Percentiles rank a stretch among this genome's conserved stretches.
These are phyloP conservation scores for Emydura subglobosa DNA, from an alignment of 2,113 vertebrate species.

Conservation along the genomic window DNA sequence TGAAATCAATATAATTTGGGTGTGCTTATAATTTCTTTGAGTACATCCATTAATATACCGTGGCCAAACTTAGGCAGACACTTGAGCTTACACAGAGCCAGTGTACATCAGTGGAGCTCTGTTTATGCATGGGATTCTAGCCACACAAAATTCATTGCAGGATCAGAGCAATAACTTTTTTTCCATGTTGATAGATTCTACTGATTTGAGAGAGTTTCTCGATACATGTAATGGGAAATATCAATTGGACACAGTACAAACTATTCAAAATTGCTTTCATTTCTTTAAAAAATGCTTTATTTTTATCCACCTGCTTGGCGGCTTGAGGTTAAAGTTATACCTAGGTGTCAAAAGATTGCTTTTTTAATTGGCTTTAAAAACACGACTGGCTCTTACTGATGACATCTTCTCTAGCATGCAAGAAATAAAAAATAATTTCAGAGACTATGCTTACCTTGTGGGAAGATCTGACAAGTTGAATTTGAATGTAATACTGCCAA, in stretches of 20 bases:
- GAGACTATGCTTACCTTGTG: background rate
- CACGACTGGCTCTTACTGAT: background rate
- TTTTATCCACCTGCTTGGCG: background rate
- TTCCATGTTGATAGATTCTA: background rate
- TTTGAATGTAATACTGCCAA: background rate
- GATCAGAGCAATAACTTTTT: background rate
- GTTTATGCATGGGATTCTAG: background rate
- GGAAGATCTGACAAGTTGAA: background rate
- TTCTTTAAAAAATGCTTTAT: background rate
- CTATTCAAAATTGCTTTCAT: background rate
- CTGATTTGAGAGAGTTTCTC: background rate
- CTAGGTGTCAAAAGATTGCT: background rate
- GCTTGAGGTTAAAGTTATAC: background rate
- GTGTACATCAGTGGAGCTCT: background rate
- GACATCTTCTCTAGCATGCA: accelerated
- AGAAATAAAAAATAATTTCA: background rate
- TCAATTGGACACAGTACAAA: background rate
- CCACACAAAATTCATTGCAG: background rate
- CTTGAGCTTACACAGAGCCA: background rate
- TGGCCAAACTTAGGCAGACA: background rate
- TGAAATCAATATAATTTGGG: background rate
- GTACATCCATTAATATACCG: background rate
- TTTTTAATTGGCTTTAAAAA: background rate
- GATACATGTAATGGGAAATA: background rate
- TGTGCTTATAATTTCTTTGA: background rate